A percentile compares a stretch with the other conserved stretches of the same genome.
Evolutionary conservation across 2,113 vertebrate species (phyloP).

Genomic region (Nothobranchius kuhntae): DNA sequence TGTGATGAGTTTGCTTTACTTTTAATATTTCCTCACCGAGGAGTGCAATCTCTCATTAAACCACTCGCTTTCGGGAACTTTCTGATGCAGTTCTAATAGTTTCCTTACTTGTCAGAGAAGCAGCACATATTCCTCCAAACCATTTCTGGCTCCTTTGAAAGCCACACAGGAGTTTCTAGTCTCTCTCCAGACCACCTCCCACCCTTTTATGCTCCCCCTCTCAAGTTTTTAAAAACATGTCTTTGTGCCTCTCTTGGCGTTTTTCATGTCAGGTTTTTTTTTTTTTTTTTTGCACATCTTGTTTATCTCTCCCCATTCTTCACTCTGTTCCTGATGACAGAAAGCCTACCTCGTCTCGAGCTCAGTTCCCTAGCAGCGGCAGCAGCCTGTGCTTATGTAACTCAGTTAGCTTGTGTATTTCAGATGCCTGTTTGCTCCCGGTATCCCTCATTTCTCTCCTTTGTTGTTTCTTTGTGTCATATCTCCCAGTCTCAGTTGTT

Average conservation of each 20-base stretch:
- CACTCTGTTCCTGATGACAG: conserved; percentile 47
- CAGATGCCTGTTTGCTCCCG: conserved; percentile 61
- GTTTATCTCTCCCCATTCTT: conserved; percentile 33
- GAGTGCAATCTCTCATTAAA: conserved; percentile 42
- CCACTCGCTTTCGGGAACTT: conserved; percentile 27
- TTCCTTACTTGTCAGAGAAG: conserved; percentile 19
- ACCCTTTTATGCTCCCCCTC: neutral
- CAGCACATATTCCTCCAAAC: conserved; percentile 1
- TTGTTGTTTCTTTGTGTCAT: conserved; percentile 49
- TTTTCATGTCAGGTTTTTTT: conserved; percentile 25
- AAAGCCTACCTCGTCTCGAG: conserved; percentile 61
- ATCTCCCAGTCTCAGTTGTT: conserved; percentile 47
- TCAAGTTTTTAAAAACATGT: conserved; percentile 18
- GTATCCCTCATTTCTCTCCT: conserved; percentile 54
- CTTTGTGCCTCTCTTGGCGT: conserved; percentile 36
- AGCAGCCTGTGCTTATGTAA: conserved; percentile 79
- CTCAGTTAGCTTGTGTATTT: conserved; percentile 74
- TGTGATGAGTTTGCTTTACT: conserved; percentile 16
- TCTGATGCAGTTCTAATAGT: neutral
- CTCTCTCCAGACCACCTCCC: conserved; percentile 24
- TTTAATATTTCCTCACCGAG: conserved; percentile 36
- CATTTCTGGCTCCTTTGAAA: conserved; percentile 19
- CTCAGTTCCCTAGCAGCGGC: conserved; percentile 56
- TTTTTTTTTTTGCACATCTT: conserved; percentile 17
- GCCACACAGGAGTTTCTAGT: conserved; percentile 19